Evolutionary conservation across 2,888 invertebrate species (phyloP).

Genomic region (Drosophila imparisetae): DNA sequence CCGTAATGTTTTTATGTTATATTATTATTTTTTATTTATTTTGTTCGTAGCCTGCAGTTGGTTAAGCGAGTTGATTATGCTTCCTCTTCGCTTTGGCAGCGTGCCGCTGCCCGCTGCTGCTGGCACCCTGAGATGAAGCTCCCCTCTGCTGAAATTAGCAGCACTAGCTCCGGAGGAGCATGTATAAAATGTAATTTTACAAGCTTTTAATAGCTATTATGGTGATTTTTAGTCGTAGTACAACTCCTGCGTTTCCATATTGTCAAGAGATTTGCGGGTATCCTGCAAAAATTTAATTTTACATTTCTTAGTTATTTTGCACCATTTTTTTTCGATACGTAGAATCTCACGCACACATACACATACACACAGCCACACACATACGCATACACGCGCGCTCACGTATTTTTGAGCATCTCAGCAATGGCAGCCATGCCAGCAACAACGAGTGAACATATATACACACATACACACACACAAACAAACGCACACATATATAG

Average conservation of each 20-base stretch:
- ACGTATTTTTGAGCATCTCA: slow-evolving; percentile 63
- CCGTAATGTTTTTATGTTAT: slow-evolving; percentile 7
- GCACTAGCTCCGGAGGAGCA: slow-evolving; percentile 53
- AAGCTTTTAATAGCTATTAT: slow-evolving; percentile 58
- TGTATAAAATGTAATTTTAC: slow-evolving; percentile 37
- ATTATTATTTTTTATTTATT: slow-evolving; percentile 13
- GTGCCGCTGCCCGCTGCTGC: slow-evolving; percentile 56
- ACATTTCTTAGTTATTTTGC: slow-evolving; percentile 81
- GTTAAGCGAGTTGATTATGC: slow-evolving; percentile 45
- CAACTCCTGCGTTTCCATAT: slow-evolving; percentile 54
- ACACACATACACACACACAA: slow-evolving; percentile 40
- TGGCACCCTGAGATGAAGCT: slow-evolving; percentile 58
- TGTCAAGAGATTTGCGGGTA: slow-evolving; percentile 54
- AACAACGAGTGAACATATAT: slow-evolving; percentile 61
- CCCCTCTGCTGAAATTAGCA: slow-evolving; percentile 58
- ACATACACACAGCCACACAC: slow-evolving; percentile 36
- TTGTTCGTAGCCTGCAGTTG: slow-evolving; percentile 31
- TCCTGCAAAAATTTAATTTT: slow-evolving; percentile 67
- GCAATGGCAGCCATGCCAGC: slow-evolving; percentile 68
- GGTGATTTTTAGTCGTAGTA: slow-evolving; percentile 39
- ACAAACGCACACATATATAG: slow-evolving; percentile 44
- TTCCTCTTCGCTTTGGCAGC: slow-evolving; percentile 65
- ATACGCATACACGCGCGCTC: slow-evolving; percentile 49
- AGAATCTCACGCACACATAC: slow-evolving; percentile 76
- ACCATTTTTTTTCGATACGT: slow-evolving; percentile 83